A percentile compares a stretch with the other conserved stretches of the same genome.
Conservation (phyloP, 1,140 invertebrate species). For the Heterodera schachtii region DNA sequence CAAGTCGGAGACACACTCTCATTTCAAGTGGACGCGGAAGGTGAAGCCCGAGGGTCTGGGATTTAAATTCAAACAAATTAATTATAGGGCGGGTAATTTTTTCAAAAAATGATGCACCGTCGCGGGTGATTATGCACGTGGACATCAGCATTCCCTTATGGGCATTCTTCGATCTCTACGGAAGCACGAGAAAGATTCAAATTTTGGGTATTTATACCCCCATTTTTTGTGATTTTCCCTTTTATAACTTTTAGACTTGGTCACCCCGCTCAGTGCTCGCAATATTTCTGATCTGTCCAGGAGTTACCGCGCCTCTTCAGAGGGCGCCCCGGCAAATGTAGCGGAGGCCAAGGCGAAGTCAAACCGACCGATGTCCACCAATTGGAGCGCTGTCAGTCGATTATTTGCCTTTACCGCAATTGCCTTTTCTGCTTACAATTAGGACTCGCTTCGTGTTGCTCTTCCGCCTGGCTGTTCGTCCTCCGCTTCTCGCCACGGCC, state of each 20-base stretch:
- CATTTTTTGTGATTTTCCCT: neutral
- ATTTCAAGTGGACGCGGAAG: constrained; percentile 28
- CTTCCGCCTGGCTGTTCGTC: neutral
- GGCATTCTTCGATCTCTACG: constrained; percentile 94
- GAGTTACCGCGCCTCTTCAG: constrained; percentile 26
- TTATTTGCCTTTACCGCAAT: neutral
- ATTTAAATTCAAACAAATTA: constrained; percentile 10
- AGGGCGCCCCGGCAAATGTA: constrained; percentile 10
- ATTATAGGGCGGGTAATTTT: constrained; percentile 36
- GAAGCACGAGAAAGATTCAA: constrained; percentile 81
- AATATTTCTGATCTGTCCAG: constrained; percentile 10
- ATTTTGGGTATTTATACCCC: constrained; percentile 31
- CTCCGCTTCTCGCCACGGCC: constrained; percentile 12
- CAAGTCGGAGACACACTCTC: constrained; percentile 68
- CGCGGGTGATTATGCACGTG: constrained; percentile 80
- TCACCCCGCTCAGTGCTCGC: neutral
- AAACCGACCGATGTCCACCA: constrained; percentile 14
- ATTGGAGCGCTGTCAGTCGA: constrained; percentile 17
- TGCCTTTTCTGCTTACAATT: neutral
- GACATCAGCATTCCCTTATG: constrained; percentile 84
- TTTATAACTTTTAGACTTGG: constrained; percentile 13
- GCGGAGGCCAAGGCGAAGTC: neutral
- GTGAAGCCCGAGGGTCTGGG: neutral
- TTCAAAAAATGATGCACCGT: constrained; percentile 43
- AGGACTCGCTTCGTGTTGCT: constrained; percentile 28